Evolutionary conservation across 2,113 vertebrate genomes (phyloP).

Genomic region (Chrysochloris asiatica): DNA sequence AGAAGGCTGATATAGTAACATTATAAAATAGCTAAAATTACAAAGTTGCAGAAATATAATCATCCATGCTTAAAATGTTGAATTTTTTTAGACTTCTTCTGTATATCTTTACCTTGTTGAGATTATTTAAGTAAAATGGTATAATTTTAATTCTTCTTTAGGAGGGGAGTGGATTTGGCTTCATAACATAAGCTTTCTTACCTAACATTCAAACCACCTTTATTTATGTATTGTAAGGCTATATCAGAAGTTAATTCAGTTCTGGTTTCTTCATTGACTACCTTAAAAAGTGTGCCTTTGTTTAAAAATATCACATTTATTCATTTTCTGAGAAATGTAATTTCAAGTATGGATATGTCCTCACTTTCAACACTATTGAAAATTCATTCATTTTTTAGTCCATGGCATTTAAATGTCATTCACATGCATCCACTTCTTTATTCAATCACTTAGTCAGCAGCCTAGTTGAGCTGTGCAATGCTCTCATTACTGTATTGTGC

Average conservation of each 20-base stretch:
- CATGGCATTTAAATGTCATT: neutral
- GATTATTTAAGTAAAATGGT: neutral
- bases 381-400: neutral
- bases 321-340: slow-evolving; percentile 1
- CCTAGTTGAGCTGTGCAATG: neutral
- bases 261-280: neutral
- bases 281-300: neutral
- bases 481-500: neutral
- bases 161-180: neutral
- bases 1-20: neutral
- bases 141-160: neutral
- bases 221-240: neutral
- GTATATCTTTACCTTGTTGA: neutral
- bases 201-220: neutral
- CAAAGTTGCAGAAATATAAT: neutral
- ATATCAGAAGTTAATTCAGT: neutral
- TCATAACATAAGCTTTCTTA: neutral
- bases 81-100: neutral
- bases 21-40: neutral
- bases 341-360: neutral
- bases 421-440: neutral
- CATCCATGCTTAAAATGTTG: neutral
- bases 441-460: neutral
- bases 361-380: no score
- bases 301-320: neutral